Evolutionary conservation across 2,888 invertebrate genomes (phyloP).

Genomic region (Cybosia mesomella): DNA sequence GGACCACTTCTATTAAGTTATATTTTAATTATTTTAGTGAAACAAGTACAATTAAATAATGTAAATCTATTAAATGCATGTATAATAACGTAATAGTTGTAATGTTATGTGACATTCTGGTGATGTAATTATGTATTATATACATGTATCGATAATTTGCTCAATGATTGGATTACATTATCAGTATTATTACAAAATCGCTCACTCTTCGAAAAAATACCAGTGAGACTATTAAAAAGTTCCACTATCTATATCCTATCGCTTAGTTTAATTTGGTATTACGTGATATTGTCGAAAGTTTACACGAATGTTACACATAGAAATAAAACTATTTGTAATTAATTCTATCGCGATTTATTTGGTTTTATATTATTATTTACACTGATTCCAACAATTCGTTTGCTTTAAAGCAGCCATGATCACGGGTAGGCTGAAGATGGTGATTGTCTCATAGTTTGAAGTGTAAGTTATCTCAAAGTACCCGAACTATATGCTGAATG

Average conservation of each 20-base stretch:
- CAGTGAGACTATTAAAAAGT: background rate
- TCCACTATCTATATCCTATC: background rate
- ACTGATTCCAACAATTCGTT: background rate
- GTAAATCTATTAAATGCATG: constrained; percentile 27
- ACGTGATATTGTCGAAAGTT: background rate
- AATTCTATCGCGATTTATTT: background rate
- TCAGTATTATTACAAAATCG: constrained; percentile 46
- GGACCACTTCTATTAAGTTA: constrained; percentile 45
- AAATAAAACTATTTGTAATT: background rate
- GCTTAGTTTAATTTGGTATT: background rate
- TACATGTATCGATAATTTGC: constrained; percentile 40
- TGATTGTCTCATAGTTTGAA: background rate
- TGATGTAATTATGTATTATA: constrained; percentile 24
- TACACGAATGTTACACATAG: background rate
- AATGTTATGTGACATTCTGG: constrained; percentile 43
- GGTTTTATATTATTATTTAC: no score
- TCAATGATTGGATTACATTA: constrained; percentile 51
- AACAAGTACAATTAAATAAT: constrained; percentile 43
- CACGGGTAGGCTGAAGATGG: background rate
- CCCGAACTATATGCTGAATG: no score
- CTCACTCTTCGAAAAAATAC: constrained; percentile 12
- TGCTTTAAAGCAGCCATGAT: no score
- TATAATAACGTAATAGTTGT: constrained; percentile 28
- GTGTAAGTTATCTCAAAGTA: no score
- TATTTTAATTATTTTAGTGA: constrained; percentile 34